Conservation (phyloP, 1,140 invertebrate species). For the Drosophila truncata region DNA sequence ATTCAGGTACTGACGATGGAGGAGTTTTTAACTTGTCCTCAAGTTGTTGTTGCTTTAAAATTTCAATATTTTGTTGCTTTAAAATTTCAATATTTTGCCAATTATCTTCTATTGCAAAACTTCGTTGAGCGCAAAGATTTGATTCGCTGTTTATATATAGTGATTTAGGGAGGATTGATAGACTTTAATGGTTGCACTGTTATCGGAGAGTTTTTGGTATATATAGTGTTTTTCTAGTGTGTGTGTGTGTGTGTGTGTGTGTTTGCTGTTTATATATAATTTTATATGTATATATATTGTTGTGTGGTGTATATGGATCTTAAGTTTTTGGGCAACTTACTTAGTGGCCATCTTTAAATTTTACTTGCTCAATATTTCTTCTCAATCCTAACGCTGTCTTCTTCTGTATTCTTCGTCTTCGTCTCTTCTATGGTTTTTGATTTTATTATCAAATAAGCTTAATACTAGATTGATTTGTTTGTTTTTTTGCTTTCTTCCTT, state of each 20-base stretch:
- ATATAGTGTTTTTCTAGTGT: neutral
- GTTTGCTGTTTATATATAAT: neutral
- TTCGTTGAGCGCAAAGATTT: neutral
- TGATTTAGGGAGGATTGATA: constrained; percentile 2
- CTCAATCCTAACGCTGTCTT: constrained; percentile 1
- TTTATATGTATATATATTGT: neutral
- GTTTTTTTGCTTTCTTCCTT: neutral
- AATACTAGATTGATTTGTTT: constrained; percentile 35
- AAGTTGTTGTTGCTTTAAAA: too few relatives aligned
- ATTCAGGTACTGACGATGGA: constrained; percentile 2
- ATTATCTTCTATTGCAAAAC: neutral
- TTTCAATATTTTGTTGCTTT: too few relatives aligned
- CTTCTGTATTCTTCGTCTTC: constrained; percentile 9
- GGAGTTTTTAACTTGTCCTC: neutral
- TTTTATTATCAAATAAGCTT: constrained; percentile 12
- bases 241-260: constrained; percentile 1
- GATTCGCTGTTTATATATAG: constrained; percentile 1
- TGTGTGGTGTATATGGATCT: constrained; percentile 8
- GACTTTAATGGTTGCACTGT: constrained; percentile 1
- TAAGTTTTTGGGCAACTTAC: constrained; percentile 35
- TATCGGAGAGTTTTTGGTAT: constrained; percentile 9
- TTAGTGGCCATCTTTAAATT: constrained; percentile 21
- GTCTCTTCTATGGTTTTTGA: neutral
- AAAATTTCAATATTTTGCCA: too few relatives aligned
- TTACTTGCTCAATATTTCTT: constrained; percentile 4